A percentile compares a stretch with the other conserved stretches of the same genome.
Evolutionary conservation across 1,140 invertebrate genomes (phyloP).

Genomic region (Colletes gigas): DNA sequence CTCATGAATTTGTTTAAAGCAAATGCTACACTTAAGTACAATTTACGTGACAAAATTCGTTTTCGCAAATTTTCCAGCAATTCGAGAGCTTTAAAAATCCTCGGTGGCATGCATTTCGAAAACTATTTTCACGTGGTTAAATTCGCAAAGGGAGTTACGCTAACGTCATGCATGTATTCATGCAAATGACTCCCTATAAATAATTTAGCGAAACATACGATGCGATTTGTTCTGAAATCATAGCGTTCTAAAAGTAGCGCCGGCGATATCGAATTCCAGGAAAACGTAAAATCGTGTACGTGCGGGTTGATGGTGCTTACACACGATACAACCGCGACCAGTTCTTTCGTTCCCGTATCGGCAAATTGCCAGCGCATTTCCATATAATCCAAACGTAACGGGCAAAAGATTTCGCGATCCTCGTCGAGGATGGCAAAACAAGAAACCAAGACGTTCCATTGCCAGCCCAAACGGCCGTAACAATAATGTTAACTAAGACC

Average conservation of each 20-base stretch:
- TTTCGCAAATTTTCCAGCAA: too few relatives aligned
- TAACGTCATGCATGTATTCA: too few relatives aligned
- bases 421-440: not conserved
- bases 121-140: too few relatives aligned
- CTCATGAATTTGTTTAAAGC: too few relatives aligned
- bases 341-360: conserved; percentile 9
- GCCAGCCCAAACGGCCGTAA: not conserved
- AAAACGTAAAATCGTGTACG: not conserved
- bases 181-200: not conserved
- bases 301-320: not conserved
- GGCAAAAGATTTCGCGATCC: conserved; percentile 24
- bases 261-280: not conserved
- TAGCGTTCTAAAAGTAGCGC: not conserved
- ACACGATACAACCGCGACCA: not conserved
- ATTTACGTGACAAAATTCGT: too few relatives aligned
- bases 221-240: not conserved
- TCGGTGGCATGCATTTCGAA: too few relatives aligned
- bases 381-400: conserved; percentile 25
- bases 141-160: too few relatives aligned
- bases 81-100: too few relatives aligned
- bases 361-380: conserved; percentile 37
- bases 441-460: not conserved
- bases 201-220: not conserved
- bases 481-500: conserved; percentile 19
- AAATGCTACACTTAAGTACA: too few relatives aligned